These are phyloP conservation scores for Hololepta plana DNA, from an alignment of 2,888 invertebrate species.

Conservation along the genomic window DNA sequence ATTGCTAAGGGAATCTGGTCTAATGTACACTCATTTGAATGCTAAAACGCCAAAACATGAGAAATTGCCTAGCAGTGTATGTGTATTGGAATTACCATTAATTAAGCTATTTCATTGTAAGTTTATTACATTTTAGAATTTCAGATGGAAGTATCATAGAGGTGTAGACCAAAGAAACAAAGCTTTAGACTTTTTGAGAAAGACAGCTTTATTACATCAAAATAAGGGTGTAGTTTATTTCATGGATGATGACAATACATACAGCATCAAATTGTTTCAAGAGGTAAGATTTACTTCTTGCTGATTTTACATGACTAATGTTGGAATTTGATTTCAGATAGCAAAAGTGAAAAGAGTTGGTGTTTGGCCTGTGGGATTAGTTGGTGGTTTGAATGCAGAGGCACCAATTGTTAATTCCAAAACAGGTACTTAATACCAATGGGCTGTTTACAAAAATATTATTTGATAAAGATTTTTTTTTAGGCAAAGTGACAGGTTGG, in stretches of 20 bases:
- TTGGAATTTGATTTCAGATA: constrained; percentile 40
- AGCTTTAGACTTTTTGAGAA: constrained; percentile 65
- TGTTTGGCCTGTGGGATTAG: constrained; percentile 91
- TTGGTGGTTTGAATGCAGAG: constrained; percentile 88
- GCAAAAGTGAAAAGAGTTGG: constrained; percentile 65
- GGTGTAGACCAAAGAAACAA: constrained; percentile 84
- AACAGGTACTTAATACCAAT: constrained; percentile 29
- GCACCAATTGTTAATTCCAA: constrained; percentile 56
- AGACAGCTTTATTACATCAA: constrained; percentile 33
- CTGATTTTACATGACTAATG: no score
- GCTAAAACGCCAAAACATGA: constrained; percentile 50
- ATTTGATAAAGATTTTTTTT: constrained; percentile 6
- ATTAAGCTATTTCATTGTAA: no score
- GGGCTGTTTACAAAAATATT: constrained; percentile 28
- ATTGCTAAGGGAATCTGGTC: constrained; percentile 42
- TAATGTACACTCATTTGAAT: constrained; percentile 41
- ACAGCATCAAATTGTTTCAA: constrained; percentile 72
- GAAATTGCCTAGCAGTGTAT: constrained; percentile 40
- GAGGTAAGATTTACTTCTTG: constrained; percentile 28
- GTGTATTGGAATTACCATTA: not conserved
- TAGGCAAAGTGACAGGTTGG: constrained; percentile 40
- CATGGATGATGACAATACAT: constrained; percentile 95
- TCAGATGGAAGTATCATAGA: constrained; percentile 62
- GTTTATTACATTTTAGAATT: constrained; percentile 24
- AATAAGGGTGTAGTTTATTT: constrained; percentile 72